Evolutionary conservation across 92 coral and sea anemone genomes (phyloP).

Genomic region (Paragorgia papillata): DNA sequence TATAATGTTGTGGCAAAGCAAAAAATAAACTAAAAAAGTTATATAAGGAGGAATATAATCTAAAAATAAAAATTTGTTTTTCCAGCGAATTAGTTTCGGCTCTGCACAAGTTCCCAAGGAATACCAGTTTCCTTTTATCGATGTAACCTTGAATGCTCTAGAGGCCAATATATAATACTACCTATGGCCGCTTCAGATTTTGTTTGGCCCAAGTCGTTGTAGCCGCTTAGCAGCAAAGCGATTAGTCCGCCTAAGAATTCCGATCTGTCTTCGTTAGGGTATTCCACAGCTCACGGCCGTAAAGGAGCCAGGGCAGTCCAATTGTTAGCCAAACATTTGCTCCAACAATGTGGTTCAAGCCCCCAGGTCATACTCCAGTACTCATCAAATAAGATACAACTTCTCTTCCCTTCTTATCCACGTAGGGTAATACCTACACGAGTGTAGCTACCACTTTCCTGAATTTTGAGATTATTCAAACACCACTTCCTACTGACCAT

Average conservation of each 20-base stretch:
- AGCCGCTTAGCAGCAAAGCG: not conserved
- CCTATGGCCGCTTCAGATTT: constrained; percentile 1
- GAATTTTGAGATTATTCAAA: too few relatives aligned
- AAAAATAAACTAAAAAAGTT: too few relatives aligned
- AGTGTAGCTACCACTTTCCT: too few relatives aligned
- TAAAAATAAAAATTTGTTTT: not conserved
- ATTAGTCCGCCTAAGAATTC: not conserved
- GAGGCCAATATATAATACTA: not conserved
- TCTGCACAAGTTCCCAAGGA: not conserved
- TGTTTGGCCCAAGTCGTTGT: not conserved
- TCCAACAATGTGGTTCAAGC: too few relatives aligned
- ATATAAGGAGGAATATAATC: constrained; percentile 1
- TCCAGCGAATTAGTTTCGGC: not conserved
- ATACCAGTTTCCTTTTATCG: not conserved
- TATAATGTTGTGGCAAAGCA: too few relatives aligned
- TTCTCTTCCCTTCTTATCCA: too few relatives aligned
- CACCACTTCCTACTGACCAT: too few relatives aligned
- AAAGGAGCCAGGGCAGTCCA: not conserved
- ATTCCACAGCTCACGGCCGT: constrained; percentile 14
- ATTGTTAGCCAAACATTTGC: not conserved
- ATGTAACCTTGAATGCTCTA: constrained; percentile 3
- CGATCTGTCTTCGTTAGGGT: not conserved
- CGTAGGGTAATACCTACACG: too few relatives aligned
- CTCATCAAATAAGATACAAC: too few relatives aligned
- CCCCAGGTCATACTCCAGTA: too few relatives aligned